These are phyloP conservation scores for Macaca nemestrina DNA, from an alignment of 2,113 vertebrate species.

Conservation along the genomic window DNA sequence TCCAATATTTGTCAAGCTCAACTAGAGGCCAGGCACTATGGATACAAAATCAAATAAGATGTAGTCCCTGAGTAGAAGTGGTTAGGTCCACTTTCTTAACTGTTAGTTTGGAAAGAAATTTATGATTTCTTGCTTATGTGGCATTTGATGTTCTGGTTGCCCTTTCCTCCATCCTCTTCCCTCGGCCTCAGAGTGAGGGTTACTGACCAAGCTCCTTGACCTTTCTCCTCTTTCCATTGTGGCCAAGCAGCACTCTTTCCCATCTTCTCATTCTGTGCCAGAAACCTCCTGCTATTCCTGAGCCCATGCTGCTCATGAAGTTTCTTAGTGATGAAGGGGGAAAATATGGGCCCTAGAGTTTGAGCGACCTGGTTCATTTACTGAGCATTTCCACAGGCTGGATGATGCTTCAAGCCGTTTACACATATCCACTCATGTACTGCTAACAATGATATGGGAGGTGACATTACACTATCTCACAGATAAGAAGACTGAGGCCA, in stretches of 20 bases:
- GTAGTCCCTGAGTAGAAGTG: background rate
- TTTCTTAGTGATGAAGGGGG: background rate
- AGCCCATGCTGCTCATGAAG: background rate
- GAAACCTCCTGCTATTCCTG: background rate
- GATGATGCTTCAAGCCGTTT: background rate
- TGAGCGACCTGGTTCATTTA: background rate
- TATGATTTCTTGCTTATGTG: background rate
- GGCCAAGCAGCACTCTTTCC: background rate
- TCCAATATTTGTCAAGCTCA: too few relatives aligned
- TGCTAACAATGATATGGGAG: background rate
- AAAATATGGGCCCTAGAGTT: background rate
- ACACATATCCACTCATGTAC: background rate
- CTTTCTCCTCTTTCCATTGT: background rate
- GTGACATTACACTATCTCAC: background rate
- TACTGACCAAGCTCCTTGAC: background rate
- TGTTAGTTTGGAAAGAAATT: background rate
- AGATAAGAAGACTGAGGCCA: too few relatives aligned
- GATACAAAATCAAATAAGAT: background rate
- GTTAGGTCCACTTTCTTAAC: background rate
- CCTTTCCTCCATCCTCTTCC: background rate
- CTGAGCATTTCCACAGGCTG: background rate
- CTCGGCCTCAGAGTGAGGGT: background rate
- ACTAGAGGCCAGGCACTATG: background rate
- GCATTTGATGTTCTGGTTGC: background rate
- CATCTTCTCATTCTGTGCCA: background rate